Conservation (phyloP, 2,888 invertebrate species). For the Amblyjoppa proteus region DNA sequence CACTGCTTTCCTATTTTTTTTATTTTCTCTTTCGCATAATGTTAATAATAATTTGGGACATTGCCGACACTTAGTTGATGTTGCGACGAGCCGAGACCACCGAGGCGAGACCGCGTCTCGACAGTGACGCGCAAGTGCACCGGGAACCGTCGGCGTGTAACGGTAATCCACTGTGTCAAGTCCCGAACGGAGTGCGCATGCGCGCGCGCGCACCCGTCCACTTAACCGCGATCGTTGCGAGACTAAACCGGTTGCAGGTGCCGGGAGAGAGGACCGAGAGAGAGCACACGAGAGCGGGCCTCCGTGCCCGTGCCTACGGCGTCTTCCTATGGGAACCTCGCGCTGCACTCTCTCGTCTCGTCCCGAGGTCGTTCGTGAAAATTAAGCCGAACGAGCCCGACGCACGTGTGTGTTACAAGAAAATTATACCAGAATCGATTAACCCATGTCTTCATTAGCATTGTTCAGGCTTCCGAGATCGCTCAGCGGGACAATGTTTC, state of each 20-base stretch:
- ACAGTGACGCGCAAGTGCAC: slow-evolving; percentile 44
- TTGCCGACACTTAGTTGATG: neutral
- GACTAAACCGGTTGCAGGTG: slow-evolving; percentile 78
- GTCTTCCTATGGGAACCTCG: slow-evolving; percentile 49
- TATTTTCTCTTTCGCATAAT: slow-evolving; percentile 13
- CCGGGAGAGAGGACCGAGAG: slow-evolving; percentile 56
- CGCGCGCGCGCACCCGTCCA: slow-evolving; percentile 69
- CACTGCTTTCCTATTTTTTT: neutral
- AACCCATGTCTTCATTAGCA: slow-evolving; percentile 41
- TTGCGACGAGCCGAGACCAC: neutral
- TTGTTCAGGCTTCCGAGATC: slow-evolving; percentile 16
- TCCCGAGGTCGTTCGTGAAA: slow-evolving; percentile 36
- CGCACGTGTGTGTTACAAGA: slow-evolving; percentile 35
- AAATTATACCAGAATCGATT: slow-evolving; percentile 35
- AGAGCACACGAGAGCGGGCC: slow-evolving; percentile 41
- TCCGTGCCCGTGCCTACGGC: slow-evolving; percentile 42
- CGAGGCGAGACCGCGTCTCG: slow-evolving; percentile 22
- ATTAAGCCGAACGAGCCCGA: slow-evolving; percentile 42
- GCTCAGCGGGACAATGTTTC: neutral
- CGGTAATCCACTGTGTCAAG: slow-evolving; percentile 75
- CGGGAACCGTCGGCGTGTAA: slow-evolving; percentile 68
- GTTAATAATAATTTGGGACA: slow-evolving; percentile 38
- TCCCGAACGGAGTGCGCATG: slow-evolving; percentile 32
- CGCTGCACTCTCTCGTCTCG: neutral
- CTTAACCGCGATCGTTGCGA: slow-evolving; percentile 77